Evolutionary conservation across 2,797 vertebrate species (phyloP).

Genomic region (Numenius phaeopus): DNA sequence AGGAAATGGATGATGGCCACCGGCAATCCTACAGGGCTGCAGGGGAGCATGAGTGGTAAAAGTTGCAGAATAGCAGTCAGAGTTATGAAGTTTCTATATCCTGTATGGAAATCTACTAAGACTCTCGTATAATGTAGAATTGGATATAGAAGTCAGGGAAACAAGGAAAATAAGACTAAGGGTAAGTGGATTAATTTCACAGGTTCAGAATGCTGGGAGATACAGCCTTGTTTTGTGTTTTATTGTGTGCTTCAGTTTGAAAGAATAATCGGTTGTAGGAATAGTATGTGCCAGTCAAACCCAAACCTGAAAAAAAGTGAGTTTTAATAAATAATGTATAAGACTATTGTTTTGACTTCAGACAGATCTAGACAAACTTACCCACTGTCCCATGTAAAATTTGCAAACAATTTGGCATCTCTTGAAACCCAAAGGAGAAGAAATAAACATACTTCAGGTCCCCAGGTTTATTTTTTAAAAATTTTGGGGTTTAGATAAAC

Average conservation of each 20-base stretch:
- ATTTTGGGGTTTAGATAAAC: neutral
- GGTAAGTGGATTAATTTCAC: neutral
- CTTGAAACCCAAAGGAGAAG: neutral
- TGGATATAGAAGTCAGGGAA: neutral
- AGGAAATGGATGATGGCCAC: neutral
- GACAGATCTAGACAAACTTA: neutral
- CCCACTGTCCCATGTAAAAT: neutral
- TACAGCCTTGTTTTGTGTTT: neutral
- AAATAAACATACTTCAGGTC: neutral
- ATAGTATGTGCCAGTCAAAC: neutral
- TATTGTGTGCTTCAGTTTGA: neutral
- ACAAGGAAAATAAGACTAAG: neutral
- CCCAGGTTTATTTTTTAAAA: neutral
- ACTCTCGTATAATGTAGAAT: neutral
- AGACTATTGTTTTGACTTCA: neutral
- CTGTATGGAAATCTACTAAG: neutral
- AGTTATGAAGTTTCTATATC: neutral
- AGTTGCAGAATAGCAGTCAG: accelerated
- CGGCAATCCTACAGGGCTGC: neutral
- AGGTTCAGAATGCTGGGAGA: neutral
- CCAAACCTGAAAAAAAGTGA: neutral
- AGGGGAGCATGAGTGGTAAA: neutral
- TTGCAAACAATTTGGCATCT: neutral
- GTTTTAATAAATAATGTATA: neutral
- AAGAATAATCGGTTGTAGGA: neutral